A percentile compares a stretch with the other conserved stretches of the same genome.
phyloP scores from a whole-genome alignment of 2,797 vertebrate species.

The Rachycentron canadum region DNA sequence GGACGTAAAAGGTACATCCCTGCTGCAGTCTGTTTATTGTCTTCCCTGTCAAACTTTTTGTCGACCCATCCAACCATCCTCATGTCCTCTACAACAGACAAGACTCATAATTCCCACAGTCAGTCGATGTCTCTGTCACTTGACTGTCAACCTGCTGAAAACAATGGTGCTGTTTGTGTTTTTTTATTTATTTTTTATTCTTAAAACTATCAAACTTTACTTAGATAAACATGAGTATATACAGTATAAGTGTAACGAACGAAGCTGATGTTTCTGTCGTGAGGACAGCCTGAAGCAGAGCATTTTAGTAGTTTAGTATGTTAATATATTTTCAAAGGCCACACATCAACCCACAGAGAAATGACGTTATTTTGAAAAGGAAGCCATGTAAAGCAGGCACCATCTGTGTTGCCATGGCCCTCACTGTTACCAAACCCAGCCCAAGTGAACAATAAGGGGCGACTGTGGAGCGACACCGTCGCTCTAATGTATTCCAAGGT shows the following conservation, averaged over 20 bases:
- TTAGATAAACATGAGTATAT: not conserved
- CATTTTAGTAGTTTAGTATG: not conserved
- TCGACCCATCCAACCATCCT: too few species aligned
- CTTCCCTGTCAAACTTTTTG: too few species aligned
- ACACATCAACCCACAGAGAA: not conserved
- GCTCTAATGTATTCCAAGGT: conserved; percentile 20
- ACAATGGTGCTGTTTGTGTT: too few species aligned
- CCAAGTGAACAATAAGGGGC: conserved; percentile 20
- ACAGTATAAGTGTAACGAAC: not conserved
- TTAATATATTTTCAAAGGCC: not conserved
- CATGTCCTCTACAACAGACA: too few species aligned
- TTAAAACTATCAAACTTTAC: not conserved
- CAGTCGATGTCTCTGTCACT: too few species aligned
- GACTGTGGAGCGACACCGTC: not conserved
- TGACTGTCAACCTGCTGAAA: not conserved
- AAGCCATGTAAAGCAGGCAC: not conserved
- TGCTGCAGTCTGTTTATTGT: too few species aligned
- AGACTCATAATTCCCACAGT: too few species aligned
- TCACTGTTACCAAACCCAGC: conserved; percentile 18
- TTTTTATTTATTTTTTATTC: not conserved
- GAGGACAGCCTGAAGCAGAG: not conserved
- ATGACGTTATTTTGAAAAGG: not conserved
- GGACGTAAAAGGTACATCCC: not conserved
- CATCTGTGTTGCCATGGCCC: conserved; percentile 26
- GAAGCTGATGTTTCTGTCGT: not conserved